Percentiles rank a stretch among this genome's conserved stretches.
Conservation (phyloP, 2,797 vertebrate species). For the Enteromius unitaeniatus region DNA sequence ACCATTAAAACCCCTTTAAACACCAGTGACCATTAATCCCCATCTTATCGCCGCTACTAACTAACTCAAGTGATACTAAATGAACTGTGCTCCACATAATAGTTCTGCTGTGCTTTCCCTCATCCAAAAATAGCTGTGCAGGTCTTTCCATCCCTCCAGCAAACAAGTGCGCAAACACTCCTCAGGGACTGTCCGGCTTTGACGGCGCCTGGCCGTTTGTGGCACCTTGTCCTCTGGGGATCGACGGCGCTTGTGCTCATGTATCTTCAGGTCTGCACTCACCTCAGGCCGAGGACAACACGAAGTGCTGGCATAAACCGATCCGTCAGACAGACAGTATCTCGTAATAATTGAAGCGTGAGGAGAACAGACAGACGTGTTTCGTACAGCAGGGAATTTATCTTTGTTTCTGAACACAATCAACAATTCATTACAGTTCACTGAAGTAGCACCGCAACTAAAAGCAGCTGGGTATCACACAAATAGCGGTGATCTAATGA, state of each 20-base stretch:
- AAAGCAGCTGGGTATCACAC: conserved; percentile 23
- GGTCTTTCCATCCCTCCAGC: conserved; percentile 40
- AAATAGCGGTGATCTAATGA: conserved; percentile 40
- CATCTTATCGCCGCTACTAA: not conserved
- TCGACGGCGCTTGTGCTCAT: not conserved
- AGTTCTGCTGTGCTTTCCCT: not conserved
- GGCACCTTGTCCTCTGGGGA: conserved; percentile 26
- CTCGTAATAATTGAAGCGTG: conserved; percentile 13
- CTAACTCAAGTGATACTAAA: not conserved
- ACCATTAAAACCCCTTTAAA: not conserved
- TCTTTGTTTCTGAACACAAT: conserved; percentile 2
- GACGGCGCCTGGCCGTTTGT: conserved; percentile 4
- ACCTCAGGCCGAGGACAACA: not conserved
- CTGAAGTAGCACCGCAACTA: not conserved
- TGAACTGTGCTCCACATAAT: conserved; percentile 21
- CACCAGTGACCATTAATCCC: not conserved
- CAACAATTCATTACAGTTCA: conserved; percentile 24
- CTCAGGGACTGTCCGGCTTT: not conserved
- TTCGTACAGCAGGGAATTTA: not conserved
- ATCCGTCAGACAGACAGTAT: conserved; percentile 14
- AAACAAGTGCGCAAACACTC: conserved; percentile 44
- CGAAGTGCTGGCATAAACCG: not conserved
- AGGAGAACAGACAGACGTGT: not conserved
- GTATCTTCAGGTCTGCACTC: not conserved
- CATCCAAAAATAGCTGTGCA: conserved; percentile 71